These are phyloP conservation scores for Choloepus hoffmanni DNA, from an alignment of 2,113 vertebrate species.

Conservation along the genomic window DNA sequence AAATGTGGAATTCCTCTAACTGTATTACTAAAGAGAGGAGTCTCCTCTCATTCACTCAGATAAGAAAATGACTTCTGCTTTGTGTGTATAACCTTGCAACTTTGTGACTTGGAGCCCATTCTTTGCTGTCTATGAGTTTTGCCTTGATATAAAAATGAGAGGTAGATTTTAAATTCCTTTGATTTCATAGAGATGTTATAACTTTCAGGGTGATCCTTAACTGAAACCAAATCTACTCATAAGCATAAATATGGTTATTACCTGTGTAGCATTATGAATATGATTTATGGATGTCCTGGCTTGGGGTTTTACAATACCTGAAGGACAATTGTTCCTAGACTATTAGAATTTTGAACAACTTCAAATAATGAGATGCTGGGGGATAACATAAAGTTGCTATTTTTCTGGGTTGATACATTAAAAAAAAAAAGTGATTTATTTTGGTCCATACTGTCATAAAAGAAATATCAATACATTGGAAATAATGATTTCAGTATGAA, in stretches of 20 bases:
- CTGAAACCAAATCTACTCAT: neutral
- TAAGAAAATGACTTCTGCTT: conserved; percentile 24
- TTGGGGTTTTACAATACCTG: neutral
- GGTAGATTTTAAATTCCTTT: neutral
- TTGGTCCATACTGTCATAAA: neutral
- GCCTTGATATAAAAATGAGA: neutral
- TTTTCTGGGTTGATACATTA: neutral
- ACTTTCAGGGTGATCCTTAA: neutral
- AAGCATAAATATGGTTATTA: neutral
- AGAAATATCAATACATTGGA: neutral
- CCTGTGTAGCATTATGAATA: neutral
- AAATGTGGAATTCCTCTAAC: neutral
- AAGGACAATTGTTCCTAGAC: neutral
- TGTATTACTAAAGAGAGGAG: neutral
- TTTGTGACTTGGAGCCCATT: neutral
- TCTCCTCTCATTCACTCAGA: neutral
- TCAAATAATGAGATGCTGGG: neutral
- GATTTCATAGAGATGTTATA: neutral
- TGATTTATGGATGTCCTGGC: neutral
- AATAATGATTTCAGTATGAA: neutral
- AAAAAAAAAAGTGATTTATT: neutral
- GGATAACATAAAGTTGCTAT: neutral
- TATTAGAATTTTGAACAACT: neutral
- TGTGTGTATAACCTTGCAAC: neutral
- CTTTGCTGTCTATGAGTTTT: neutral